These are phyloP conservation scores for Rallus limicola DNA, from an alignment of 2,113 vertebrate species.

Conservation along the genomic window DNA sequence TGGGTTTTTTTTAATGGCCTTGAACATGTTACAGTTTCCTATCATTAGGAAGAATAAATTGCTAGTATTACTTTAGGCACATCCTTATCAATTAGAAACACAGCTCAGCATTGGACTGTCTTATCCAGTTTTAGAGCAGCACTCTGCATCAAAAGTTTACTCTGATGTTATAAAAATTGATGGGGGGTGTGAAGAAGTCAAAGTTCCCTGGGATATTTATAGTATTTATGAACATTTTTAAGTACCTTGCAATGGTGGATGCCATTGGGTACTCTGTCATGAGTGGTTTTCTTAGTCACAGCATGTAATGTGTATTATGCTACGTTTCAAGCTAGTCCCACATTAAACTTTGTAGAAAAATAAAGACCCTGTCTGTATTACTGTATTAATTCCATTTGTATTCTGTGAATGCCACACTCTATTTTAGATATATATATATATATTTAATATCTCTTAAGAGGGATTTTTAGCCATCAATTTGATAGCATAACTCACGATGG, in stretches of 20 bases:
- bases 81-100: constrained; percentile 43
- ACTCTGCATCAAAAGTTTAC: background rate
- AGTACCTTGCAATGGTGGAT: constrained; percentile 33
- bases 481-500: background rate
- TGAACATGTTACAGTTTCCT: background rate
- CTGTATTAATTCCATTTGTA: constrained; percentile 10
- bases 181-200: background rate
- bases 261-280: constrained; percentile 17
- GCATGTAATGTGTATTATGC: background rate
- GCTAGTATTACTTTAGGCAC: background rate
- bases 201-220: constrained; percentile 30
- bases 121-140: background rate
- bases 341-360: background rate
- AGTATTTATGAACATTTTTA: constrained; percentile 49
- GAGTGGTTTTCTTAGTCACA: constrained; percentile 33
- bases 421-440: background rate
- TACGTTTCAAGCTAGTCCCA: background rate
- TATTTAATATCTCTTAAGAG: background rate
- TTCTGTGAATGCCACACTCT: background rate
- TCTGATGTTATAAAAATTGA: background rate
- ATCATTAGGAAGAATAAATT: background rate
- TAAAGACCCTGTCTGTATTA: background rate
- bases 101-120: background rate
- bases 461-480: background rate
- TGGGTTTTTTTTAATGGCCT: background rate